A percentile compares a stretch with the other conserved stretches of the same genome.
Evolutionary conservation across 2,888 invertebrate species (phyloP).

Genomic region (Rhagophthalmus giganteus): DNA sequence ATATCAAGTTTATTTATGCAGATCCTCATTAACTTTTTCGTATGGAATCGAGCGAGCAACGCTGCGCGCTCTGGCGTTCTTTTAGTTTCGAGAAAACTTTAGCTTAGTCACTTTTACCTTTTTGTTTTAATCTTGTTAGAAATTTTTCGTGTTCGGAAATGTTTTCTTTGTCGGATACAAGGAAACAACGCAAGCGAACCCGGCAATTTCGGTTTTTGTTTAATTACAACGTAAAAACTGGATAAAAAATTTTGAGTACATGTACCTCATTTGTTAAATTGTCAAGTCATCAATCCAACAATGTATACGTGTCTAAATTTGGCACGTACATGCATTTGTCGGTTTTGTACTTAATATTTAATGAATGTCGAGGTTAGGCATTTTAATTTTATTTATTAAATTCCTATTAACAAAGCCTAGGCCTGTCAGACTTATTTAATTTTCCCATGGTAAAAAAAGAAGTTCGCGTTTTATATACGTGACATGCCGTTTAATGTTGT

Average conservation of each 20-base stretch:
- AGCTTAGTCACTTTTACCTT: not conserved
- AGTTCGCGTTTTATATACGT: no score
- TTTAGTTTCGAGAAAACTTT: not conserved
- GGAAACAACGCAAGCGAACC: no score
- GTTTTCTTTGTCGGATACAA: not conserved
- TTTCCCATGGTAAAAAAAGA: no score
- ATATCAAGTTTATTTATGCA: not conserved
- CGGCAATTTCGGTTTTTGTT: not conserved
- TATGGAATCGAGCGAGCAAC: no score
- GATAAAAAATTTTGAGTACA: not conserved
- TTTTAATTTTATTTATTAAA: constrained; percentile 3
- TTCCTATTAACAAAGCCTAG: not conserved
- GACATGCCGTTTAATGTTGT: not conserved
- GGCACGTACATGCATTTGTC: constrained; percentile 8
- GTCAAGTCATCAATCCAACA: constrained; percentile 9
- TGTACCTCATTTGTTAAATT: constrained; percentile 5
- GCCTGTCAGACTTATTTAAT: no score
- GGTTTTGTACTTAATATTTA: constrained; percentile 1
- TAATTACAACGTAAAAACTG: no score
- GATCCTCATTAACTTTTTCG: constrained; percentile 5
- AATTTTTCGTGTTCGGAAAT: not conserved
- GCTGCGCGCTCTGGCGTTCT: no score
- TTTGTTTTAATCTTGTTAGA: not conserved
- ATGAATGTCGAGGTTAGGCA: constrained; percentile 8
- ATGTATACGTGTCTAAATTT: constrained; percentile 7